Evolutionary conservation across 2,797 vertebrate genomes (phyloP).

Genomic region (Malurus leucopterus): DNA sequence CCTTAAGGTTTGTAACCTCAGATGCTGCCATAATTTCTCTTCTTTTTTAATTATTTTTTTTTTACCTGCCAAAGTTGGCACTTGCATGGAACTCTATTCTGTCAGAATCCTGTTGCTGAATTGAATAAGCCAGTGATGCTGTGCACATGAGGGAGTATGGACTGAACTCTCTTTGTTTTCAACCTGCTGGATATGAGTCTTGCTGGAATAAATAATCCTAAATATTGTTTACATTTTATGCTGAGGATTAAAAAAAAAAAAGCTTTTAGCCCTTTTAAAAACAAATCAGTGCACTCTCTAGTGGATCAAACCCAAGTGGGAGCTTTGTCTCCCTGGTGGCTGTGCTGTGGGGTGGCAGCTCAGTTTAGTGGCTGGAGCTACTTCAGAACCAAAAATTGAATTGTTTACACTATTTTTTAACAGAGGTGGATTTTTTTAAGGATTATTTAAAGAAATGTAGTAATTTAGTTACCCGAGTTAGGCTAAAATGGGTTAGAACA

Average conservation of each 20-base stretch:
- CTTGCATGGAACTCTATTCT: not conserved
- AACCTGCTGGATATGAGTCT: not conserved
- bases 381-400: slow-evolving; percentile 36
- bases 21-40: slow-evolving; percentile 10
- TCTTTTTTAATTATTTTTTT: not conserved
- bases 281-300: not conserved
- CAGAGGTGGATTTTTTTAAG: not conserved
- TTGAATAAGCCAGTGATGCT: not conserved
- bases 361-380: not conserved
- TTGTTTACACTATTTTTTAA: slow-evolving; percentile 42
- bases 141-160: not conserved
- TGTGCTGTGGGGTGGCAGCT: not conserved
- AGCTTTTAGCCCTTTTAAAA: not conserved
- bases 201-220: slow-evolving; percentile 13
- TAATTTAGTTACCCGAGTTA: not conserved
- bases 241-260: not conserved
- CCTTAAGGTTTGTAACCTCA: not conserved
- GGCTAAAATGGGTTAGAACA: not conserved
- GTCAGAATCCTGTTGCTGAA: not conserved
- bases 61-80: not conserved
- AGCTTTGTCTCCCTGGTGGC: not conserved
- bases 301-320: not conserved
- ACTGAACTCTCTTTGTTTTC: not conserved
- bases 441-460: not conserved
- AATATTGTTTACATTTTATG: slow-evolving; percentile 37